These are phyloP conservation scores for Palythoa grandis DNA, from an alignment of 92 coral and sea anemone species.

Conservation along the genomic window DNA sequence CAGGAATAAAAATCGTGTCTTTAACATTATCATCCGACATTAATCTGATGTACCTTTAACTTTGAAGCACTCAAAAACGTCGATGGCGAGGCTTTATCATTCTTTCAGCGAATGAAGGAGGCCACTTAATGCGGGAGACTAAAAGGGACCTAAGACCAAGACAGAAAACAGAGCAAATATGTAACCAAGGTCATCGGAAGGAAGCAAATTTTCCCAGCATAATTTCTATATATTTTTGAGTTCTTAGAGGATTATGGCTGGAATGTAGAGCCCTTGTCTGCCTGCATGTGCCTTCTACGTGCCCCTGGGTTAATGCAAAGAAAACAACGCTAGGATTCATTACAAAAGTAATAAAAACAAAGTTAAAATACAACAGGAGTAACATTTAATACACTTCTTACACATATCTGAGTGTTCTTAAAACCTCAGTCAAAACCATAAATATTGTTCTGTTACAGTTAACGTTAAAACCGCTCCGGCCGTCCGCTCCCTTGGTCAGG, in stretches of 20 bases:
- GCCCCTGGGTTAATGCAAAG: constrained; percentile 1
- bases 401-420: not conserved
- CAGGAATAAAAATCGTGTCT: constrained; percentile 3
- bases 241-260: constrained; percentile 32
- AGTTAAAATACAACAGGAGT: not conserved
- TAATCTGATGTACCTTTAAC: not conserved
- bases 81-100: not conserved
- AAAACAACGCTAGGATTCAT: constrained; percentile 3
- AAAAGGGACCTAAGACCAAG: not conserved
- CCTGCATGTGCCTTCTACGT: not conserved
- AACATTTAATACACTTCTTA: not conserved
- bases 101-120: not conserved
- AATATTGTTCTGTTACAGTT: not conserved
- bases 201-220: constrained; percentile 41
- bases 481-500: not conserved
- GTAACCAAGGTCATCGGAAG: constrained; percentile 29
- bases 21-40: not conserved
- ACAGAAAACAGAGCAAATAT: constrained; percentile 29
- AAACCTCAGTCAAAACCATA: no score
- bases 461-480: not conserved
- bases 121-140: not conserved
- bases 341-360: constrained; percentile 7
- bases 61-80: not conserved
- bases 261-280: constrained; percentile 21
- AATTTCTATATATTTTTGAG: constrained; percentile 8